Evolutionary conservation across 2,888 invertebrate genomes (phyloP).

Genomic region (Yponomeuta cagnagella): DNA sequence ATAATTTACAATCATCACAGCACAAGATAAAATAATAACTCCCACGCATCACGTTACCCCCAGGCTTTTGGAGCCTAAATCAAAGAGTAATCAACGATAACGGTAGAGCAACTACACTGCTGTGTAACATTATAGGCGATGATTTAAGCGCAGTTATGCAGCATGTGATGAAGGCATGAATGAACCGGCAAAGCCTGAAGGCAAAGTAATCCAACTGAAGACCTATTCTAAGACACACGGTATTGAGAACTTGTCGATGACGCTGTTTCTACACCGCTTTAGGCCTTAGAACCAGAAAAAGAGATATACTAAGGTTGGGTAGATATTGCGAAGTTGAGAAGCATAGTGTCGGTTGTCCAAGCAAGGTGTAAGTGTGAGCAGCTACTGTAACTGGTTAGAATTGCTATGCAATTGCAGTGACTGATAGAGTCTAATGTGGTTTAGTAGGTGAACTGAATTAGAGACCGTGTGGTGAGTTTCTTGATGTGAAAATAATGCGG

Average conservation of each 20-base stretch:
- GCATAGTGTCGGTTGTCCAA: not conserved
- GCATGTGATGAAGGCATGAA: not conserved
- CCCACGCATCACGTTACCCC: no score
- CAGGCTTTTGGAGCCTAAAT: not conserved
- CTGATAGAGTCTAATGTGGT: conserved; percentile 10
- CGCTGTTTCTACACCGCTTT: not conserved
- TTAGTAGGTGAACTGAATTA: conserved; percentile 3
- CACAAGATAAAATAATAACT: no score
- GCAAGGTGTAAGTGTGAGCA: not conserved
- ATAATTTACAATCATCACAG: no score
- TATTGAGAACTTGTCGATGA: not conserved
- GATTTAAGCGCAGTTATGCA: not conserved
- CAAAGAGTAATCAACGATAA: not conserved
- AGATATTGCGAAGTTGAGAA: not conserved
- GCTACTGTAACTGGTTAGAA: conserved; percentile 6
- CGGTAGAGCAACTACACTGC: not conserved
- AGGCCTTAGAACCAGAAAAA: not conserved
- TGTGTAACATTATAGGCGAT: not conserved
- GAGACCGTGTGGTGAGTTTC: not conserved
- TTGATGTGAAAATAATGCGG: not conserved
- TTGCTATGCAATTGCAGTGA: not conserved
- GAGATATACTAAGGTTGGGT: not conserved
- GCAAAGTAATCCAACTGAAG: not conserved
- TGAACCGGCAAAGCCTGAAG: not conserved
- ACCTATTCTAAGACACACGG: not conserved